These are phyloP conservation scores for Pongo pygmaeus DNA, from an alignment of 2,113 vertebrate genomes.

Conservation along the genomic window DNA sequence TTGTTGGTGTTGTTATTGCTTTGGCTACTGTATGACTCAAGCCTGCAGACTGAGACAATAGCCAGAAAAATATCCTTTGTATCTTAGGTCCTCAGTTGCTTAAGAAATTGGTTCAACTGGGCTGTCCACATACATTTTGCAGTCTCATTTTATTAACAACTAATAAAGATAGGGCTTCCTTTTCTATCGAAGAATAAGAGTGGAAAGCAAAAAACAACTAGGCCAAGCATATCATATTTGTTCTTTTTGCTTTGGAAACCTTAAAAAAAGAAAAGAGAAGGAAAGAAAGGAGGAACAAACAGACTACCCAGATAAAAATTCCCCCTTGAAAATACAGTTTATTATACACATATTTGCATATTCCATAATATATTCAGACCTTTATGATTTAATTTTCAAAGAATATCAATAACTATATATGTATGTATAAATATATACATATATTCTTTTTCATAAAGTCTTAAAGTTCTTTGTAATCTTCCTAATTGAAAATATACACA, in stretches of 20 bases:
- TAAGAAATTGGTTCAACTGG: neutral
- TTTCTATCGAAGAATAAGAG: slow-evolving; percentile 4
- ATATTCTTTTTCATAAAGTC: neutral
- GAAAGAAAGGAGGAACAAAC: fast-evolving
- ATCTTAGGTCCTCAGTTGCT: neutral
- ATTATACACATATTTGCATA: neutral
- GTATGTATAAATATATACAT: neutral
- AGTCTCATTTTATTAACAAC: neutral
- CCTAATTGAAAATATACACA: slow-evolving; percentile 45
- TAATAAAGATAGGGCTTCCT: neutral
- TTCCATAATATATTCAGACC: slow-evolving; percentile 41
- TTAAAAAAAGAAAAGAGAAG: neutral
- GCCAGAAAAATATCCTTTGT: neutral
- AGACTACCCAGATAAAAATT: neutral
- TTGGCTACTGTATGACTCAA: neutral
- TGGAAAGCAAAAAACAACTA: neutral
- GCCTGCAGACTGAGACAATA: neutral
- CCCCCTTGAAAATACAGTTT: slow-evolving; percentile 37
- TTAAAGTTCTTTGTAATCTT: neutral
- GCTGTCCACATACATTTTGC: neutral
- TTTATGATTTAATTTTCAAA: neutral
- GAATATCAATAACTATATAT: neutral
- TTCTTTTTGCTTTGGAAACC: neutral
- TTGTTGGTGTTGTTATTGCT: neutral
- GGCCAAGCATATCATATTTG: neutral